Evolutionary conservation across 2,888 invertebrate genomes (phyloP).

Genomic region (Phymatocera aterrima): DNA sequence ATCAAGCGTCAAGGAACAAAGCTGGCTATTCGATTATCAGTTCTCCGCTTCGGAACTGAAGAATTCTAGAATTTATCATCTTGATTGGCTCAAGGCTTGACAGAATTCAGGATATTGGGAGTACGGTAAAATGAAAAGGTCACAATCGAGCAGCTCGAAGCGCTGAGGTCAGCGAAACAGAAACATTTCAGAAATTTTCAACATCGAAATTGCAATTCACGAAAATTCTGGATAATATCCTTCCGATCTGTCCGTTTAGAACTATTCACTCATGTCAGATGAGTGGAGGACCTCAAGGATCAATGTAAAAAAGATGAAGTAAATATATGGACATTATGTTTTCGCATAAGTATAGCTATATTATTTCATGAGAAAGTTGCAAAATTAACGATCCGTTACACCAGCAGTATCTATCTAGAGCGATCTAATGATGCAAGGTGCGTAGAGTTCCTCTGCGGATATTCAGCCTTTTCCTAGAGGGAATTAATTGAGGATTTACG

Average conservation of each 20-base stretch:
- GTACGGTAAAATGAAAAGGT: background rate
- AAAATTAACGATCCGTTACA: no score
- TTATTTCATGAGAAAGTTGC: background rate
- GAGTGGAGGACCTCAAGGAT: background rate
- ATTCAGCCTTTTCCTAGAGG: no score
- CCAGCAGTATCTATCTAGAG: no score
- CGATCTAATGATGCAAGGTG: no score
- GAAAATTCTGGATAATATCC: background rate
- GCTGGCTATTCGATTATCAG: background rate
- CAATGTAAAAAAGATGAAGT: background rate
- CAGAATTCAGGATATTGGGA: background rate
- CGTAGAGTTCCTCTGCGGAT: background rate
- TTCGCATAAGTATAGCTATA: background rate
- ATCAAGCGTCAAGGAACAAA: background rate
- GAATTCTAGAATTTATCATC: background rate
- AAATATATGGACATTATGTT: background rate
- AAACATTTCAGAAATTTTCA: background rate
- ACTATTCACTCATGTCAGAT: no score
- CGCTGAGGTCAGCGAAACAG: background rate
- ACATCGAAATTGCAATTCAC: background rate
- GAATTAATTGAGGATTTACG: no score
- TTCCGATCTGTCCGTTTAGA: no score
- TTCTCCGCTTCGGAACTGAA: background rate
- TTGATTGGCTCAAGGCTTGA: conserved; percentile 8
- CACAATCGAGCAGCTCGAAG: background rate